Conservation (phyloP, 30 jellyfish, hydroid and myxozoan genomes). For the Pseudorhiza aurosa region DNA sequence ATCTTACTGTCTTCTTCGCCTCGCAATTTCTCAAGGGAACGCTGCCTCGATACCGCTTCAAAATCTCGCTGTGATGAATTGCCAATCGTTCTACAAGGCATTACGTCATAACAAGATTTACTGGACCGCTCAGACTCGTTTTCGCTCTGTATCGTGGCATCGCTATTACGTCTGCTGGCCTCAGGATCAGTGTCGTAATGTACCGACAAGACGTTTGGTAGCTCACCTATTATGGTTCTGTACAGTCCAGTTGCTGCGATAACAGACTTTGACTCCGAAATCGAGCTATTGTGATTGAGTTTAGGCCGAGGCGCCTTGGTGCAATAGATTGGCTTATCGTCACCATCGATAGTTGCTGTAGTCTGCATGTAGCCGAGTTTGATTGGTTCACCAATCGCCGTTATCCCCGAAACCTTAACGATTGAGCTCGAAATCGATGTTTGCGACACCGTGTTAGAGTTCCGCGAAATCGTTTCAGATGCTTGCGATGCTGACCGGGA, state of each 20-base stretch:
- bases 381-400: slow-evolving; percentile 85
- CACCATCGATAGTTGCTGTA: slow-evolving; percentile 58
- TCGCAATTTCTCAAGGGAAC: background rate
- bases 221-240: slow-evolving; percentile 92
- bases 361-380: slow-evolving; percentile 68
- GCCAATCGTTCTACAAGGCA: too few relatives aligned
- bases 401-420: slow-evolving; percentile 69
- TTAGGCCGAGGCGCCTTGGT: slow-evolving; percentile 94
- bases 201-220: slow-evolving; percentile 72
- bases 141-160: background rate
- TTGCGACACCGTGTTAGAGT: slow-evolving; percentile 14
- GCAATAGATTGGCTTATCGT: slow-evolving; percentile 68
- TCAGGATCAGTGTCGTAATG: background rate
- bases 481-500: background rate
- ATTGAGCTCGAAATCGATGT: slow-evolving; percentile 30
- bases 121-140: slow-evolving; percentile 1
- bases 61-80: background rate
- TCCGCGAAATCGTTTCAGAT: background rate
- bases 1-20: background rate
- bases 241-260: slow-evolving; percentile 92
- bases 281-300: slow-evolving; percentile 52
- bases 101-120: background rate
- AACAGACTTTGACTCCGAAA: slow-evolving; percentile 83
- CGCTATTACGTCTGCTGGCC: background rate
- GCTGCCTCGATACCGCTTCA: background rate